phyloP scores from a whole-genome alignment of 2,888 invertebrate species.

The Lapara coniferarum region DNA sequence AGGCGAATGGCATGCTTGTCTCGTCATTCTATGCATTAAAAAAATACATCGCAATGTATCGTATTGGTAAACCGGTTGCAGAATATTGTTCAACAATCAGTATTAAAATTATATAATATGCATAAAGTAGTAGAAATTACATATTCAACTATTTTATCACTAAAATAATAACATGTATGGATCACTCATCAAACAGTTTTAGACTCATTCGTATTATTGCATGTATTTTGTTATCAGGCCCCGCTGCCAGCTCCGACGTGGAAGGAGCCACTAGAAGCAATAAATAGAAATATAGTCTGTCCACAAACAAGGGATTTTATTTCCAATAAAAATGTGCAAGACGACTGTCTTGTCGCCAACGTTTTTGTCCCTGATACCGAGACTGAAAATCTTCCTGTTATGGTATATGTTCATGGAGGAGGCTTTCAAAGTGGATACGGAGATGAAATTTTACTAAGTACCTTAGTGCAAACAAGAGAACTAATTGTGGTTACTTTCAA shows the following conservation, averaged over 20 bases:
- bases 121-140: no score
- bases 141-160: no score
- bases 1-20: no score
- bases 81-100: no score
- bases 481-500: conserved; percentile 52
- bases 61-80: no score
- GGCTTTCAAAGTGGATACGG: conserved; percentile 47
- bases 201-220: neutral
- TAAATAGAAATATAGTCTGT: conserved; percentile 45
- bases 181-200: neutral
- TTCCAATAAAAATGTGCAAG: conserved; percentile 36
- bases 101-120: no score
- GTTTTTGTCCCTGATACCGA: conserved; percentile 61
- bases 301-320: conserved; percentile 39
- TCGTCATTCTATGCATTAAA: no score
- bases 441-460: conserved; percentile 32
- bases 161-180: no score
- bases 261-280: conserved; percentile 43
- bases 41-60: no score
- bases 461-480: conserved; percentile 39
- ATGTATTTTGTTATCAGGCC: conserved; percentile 41
- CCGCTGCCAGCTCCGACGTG: conserved; percentile 50
- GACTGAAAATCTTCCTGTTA: conserved; percentile 45
- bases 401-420: conserved; percentile 54
- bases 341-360: conserved; percentile 66